These are phyloP conservation scores for Corynorhinus townsendii DNA, from an alignment of 2,113 vertebrate species.

Conservation along the genomic window DNA sequence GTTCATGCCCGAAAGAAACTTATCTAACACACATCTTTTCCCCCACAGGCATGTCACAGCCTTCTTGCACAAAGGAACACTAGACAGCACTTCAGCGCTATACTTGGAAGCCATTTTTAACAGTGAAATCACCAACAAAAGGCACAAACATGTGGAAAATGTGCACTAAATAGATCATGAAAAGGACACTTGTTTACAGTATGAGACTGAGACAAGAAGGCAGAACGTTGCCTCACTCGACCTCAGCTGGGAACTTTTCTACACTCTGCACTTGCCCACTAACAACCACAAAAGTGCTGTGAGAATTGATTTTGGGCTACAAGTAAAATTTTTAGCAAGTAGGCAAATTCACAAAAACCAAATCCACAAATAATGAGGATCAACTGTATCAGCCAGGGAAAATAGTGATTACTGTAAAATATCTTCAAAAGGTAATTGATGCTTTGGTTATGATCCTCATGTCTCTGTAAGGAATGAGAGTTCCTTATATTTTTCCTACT, in stretches of 20 bases:
- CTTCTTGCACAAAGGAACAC: background rate
- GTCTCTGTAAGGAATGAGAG: background rate
- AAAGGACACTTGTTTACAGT: background rate
- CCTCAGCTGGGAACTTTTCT: background rate
- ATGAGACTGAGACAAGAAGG: background rate
- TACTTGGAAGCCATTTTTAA: background rate
- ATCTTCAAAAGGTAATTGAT: background rate
- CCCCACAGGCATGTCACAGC: background rate
- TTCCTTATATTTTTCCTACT: background rate
- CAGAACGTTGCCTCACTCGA: background rate
- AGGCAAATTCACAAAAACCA: background rate
- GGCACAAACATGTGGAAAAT: background rate
- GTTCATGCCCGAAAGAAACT: background rate
- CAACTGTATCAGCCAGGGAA: background rate
- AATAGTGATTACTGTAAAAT: conserved; percentile 9
- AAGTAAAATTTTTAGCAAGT: background rate
- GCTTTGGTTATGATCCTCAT: background rate
- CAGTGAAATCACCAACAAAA: background rate
- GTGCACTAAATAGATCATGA: background rate
- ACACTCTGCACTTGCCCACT: background rate
- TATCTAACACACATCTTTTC: background rate
- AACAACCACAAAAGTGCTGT: background rate
- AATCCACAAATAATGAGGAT: conserved; percentile 4
- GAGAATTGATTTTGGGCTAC: background rate
- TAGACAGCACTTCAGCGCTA: background rate